Evolutionary conservation across 2,797 vertebrate species (phyloP), one percentile per base, ranked within the genome.

Genomic region (Apodemus agrarius): DNA sequence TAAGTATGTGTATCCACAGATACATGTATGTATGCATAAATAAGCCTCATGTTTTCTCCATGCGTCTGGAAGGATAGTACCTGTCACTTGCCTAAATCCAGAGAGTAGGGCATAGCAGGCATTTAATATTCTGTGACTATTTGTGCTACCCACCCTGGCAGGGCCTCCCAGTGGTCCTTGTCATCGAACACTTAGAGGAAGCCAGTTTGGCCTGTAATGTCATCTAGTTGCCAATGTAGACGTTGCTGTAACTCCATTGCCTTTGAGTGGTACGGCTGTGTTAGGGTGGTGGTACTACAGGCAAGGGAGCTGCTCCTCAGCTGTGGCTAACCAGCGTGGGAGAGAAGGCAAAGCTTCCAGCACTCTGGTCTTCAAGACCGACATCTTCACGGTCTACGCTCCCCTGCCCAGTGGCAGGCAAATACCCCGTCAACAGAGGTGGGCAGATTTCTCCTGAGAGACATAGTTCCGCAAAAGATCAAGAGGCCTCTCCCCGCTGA

Each of bases 61-160:
- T 17, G 2, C 22, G 57, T 26, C 31, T 49, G 80, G 40, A 24
- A 34, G 54, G 65, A 43, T 6, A 34, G 31, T 14, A 0, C 57
- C 26, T 14, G 1, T 75, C 69, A 21, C 57, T 93, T 85, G 81
- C 34, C 29, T 94, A 91, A 94, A 59, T 37, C 49, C 40, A 91
- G 87, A 94, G 37, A 74, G 24, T 57, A 59, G 43, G 19, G 54
- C 37, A 54, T 37, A 34, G 40, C 54, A 76, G 40, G 0, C 80
- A 59, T 93, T 79, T 88, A 40, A 57, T 96, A 46, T 94, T 89
- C 79, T 94, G 12, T 80, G 78, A 88, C 80, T 81, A 6, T 84
- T 91, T 40, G 24, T n/a, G 31, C 10, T 90, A 49, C 37, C 49
- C 43, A 13, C 43, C 12, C 26, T 94, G 34, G 11, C 74, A 86